phyloP scores from a whole-genome alignment of 2,888 invertebrate genomes.

The Augochlorella aurata region DNA sequence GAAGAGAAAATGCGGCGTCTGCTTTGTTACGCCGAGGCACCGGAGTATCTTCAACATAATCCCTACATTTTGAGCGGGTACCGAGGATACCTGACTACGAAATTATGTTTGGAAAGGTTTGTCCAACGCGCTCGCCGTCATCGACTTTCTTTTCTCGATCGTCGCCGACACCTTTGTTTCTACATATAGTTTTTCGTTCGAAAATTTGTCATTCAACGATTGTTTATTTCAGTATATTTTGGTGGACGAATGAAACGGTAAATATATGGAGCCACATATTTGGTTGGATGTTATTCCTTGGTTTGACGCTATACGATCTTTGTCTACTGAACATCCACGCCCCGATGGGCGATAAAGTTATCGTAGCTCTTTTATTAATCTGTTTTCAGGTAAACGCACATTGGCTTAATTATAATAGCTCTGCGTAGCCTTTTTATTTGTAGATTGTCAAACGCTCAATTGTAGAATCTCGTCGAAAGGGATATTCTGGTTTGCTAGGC shows the following conservation, averaged over 20 bases:
- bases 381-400: constrained; percentile 90
- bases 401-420: background rate
- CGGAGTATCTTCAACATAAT: constrained; percentile 92
- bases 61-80: constrained; percentile 93
- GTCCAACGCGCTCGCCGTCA: background rate
- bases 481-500: too few relatives aligned
- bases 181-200: background rate
- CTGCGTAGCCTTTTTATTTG: too few relatives aligned
- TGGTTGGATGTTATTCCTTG: constrained; percentile 91
- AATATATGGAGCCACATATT: constrained; percentile 98
- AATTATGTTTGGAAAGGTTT: constrained; percentile 93
- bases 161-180: background rate
- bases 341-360: constrained; percentile 90
- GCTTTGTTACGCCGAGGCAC: constrained; percentile 85
- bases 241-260: constrained; percentile 98
- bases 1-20: constrained; percentile 78
- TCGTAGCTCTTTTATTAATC: constrained; percentile 91
- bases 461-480: too few relatives aligned
- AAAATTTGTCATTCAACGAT: background rate
- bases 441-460: too few relatives aligned
- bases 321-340: constrained; percentile 91
- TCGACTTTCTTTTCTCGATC: background rate
- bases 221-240: constrained; percentile 89
- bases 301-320: constrained; percentile 92
- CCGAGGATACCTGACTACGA: constrained; percentile 91